Evolutionary conservation across 2,797 vertebrate species (phyloP).

Genomic region (Hephaestus fuliginosus): DNA sequence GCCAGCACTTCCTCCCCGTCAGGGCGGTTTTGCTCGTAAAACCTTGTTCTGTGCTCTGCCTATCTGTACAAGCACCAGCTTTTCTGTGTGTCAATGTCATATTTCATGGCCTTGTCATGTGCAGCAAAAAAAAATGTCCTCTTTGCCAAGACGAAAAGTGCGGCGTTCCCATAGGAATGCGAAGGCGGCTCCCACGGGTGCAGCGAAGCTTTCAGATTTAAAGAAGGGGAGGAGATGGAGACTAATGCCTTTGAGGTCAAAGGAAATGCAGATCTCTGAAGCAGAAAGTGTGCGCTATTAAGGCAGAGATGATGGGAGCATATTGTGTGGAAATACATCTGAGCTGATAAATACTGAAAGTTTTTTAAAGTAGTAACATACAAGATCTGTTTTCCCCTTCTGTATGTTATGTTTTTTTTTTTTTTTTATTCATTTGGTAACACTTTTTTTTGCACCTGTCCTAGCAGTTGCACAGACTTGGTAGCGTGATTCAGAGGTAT

Average conservation of each 20-base stretch:
- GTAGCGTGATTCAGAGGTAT: background rate
- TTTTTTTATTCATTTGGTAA: background rate
- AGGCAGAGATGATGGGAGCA: conserved; percentile 11
- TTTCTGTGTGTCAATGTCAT: conserved; percentile 56
- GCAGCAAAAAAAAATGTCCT: conserved; percentile 16
- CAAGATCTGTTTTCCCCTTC: background rate
- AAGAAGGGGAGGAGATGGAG: conserved; percentile 51
- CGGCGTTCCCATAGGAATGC: conserved; percentile 27
- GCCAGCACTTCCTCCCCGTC: conserved; percentile 39
- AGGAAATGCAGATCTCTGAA: conserved; percentile 42
- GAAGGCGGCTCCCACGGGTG: conserved; percentile 33
- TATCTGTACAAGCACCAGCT: conserved; percentile 44
- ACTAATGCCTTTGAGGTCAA: conserved; percentile 60
- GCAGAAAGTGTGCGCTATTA: conserved; percentile 39
- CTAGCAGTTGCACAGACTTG: background rate
- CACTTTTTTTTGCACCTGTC: background rate
- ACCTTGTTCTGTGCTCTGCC: conserved; percentile 47
- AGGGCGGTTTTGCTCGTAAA: conserved; percentile 55
- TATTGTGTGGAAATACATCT: conserved; percentile 16
- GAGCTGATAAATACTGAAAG: conserved; percentile 2
- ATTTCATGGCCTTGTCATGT: conserved; percentile 65
- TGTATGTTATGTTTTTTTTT: background rate
- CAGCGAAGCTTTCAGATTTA: conserved; percentile 49
- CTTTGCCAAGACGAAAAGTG: conserved; percentile 32
- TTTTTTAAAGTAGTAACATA: background rate